Percentiles rank a stretch among this genome's conserved stretches.
phyloP scores from a whole-genome alignment of 2,797 vertebrate genomes.

The Micrastur ruficollis region DNA sequence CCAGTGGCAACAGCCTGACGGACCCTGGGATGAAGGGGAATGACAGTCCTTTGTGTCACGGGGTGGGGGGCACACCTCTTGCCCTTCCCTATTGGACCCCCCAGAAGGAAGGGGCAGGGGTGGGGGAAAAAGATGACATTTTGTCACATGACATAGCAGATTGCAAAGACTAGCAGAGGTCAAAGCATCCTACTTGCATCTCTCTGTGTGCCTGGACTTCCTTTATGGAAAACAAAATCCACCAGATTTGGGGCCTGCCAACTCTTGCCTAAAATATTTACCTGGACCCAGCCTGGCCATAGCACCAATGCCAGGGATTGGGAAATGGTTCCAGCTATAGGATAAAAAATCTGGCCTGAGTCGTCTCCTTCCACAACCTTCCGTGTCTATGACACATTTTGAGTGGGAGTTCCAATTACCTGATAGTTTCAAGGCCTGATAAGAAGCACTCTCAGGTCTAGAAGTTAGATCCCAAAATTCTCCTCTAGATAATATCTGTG shows the following conservation, averaged over 20 bases:
- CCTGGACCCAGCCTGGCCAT: background rate
- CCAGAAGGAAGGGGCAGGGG: background rate
- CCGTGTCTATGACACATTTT: background rate
- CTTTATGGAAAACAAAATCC: background rate
- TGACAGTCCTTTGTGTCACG: fast-evolving
- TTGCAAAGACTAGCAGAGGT: background rate
- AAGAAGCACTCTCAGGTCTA: background rate
- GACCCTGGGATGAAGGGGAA: fast-evolving
- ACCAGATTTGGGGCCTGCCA: background rate
- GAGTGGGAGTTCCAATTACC: background rate
- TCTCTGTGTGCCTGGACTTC: background rate
- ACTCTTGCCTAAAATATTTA: background rate
- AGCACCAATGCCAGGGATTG: background rate
- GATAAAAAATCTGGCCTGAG: background rate
- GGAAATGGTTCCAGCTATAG: background rate
- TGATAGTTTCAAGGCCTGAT: background rate
- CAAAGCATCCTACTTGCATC: background rate
- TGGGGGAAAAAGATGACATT: background rate
- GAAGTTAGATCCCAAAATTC: background rate
- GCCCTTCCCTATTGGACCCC: fast-evolving
- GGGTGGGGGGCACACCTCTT: fast-evolving
- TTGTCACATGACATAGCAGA: background rate
- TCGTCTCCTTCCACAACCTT: background rate
- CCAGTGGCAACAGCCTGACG: fast-evolving
- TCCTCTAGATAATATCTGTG: background rate